phyloP scores from a whole-genome alignment of 2,888 invertebrate species.

The Nomada goodeniana region DNA sequence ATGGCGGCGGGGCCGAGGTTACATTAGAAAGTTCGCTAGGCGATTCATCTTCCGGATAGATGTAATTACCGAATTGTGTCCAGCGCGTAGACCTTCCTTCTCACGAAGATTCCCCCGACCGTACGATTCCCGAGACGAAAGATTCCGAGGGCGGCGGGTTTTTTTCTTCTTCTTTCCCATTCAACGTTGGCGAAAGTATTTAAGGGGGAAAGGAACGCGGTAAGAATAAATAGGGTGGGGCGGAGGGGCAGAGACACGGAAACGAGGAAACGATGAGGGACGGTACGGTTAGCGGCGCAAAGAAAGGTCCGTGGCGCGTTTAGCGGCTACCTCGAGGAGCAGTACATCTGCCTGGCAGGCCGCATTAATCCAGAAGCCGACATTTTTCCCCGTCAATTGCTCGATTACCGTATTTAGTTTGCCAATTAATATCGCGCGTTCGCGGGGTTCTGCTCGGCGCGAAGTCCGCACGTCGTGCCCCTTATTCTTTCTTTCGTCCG shows the following conservation, averaged over 20 bases:
- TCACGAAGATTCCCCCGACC: conserved; percentile 13
- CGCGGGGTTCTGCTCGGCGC: conserved; percentile 23
- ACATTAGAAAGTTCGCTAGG: conserved; percentile 55
- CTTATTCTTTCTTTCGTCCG: conserved; percentile 33
- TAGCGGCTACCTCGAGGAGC: not conserved
- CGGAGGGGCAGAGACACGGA: not conserved
- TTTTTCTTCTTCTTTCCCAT: too few relatives aligned
- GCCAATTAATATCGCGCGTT: conserved; percentile 72
- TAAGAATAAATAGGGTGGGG: not conserved
- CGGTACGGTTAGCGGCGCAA: not conserved
- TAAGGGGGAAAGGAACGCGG: too few relatives aligned
- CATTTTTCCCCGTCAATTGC: conserved; percentile 35
- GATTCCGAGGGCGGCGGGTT: not conserved
- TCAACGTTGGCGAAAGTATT: too few relatives aligned
- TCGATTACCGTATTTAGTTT: conserved; percentile 70
- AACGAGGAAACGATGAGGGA: not conserved
- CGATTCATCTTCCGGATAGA: conserved; percentile 60
- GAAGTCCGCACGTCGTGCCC: conserved; percentile 20
- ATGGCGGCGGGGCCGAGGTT: not conserved
- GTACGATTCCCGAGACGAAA: conserved; percentile 15
- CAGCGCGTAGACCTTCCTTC: conserved; percentile 48
- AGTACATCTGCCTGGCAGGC: conserved; percentile 8
- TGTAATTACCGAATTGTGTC: conserved; percentile 49
- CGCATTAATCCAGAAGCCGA: conserved; percentile 41
- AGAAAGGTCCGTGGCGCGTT: not conserved